Evolutionary conservation across 2,888 invertebrate species (phyloP).

Genomic region (Erynnis tages): DNA sequence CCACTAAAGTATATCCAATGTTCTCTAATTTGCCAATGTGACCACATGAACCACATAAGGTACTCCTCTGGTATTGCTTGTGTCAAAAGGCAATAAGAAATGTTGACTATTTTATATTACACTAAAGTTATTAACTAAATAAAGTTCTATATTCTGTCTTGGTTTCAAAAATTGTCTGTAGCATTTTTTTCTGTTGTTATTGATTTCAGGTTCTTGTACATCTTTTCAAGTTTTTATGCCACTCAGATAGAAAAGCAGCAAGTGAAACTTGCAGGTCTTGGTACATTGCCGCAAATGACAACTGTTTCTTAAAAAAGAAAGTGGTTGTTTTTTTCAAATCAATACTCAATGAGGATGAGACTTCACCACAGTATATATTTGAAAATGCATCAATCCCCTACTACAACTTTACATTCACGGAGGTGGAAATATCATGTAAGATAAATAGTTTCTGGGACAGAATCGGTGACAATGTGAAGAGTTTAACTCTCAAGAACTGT

Average conservation of each 20-base stretch:
- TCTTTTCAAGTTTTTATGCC: slow-evolving; percentile 83
- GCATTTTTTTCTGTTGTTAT: not conserved
- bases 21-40: too few species aligned
- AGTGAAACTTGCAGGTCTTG: slow-evolving; percentile 84
- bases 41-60: too few species aligned
- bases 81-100: too few species aligned
- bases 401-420: slow-evolving; percentile 75
- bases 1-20: too few species aligned
- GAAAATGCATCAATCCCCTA: slow-evolving; percentile 67
- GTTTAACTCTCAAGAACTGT: slow-evolving; percentile 80
- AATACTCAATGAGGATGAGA: slow-evolving; percentile 60
- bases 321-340: slow-evolving; percentile 72
- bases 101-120: too few species aligned
- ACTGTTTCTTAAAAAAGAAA: slow-evolving; percentile 79
- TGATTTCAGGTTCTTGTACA: slow-evolving; percentile 83
- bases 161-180: too few species aligned
- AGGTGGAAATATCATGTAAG: slow-evolving; percentile 78
- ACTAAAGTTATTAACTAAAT: too few species aligned
- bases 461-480: slow-evolving; percentile 79
- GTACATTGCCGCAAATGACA: slow-evolving; percentile 85
- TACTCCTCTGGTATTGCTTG: too few species aligned
- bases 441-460: slow-evolving; percentile 79
- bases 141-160: too few species aligned
- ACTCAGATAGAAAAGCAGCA: slow-evolving; percentile 84
- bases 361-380: slow-evolving; percentile 61